phyloP scores from a whole-genome alignment of 2,888 invertebrate genomes.

The Eristalis pertinax region DNA sequence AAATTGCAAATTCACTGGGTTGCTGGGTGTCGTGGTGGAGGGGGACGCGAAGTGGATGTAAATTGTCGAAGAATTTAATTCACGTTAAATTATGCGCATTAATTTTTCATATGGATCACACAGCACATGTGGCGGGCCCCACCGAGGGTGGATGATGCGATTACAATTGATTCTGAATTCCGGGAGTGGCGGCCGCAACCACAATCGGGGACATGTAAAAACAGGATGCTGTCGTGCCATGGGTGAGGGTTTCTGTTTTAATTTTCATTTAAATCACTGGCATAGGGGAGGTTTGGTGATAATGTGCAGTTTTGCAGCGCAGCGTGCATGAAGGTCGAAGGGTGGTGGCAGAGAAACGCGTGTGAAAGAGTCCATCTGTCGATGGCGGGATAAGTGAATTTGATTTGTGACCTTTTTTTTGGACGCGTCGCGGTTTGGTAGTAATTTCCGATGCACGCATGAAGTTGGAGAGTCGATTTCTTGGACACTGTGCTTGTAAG shows the following conservation, averaged over 20 bases:
- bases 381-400: not conserved
- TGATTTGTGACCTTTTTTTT: not conserved
- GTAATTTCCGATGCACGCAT: no score
- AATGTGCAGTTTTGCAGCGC: not conserved
- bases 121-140: constrained; percentile 3
- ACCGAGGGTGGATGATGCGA: not conserved
- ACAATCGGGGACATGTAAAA: not conserved
- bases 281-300: not conserved
- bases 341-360: not conserved
- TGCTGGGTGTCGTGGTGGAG: no score
- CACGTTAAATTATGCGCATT: constrained; percentile 57
- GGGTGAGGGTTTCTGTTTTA: not conserved
- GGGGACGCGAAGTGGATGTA: not conserved
- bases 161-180: not conserved
- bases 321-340: not conserved
- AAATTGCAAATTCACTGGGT: not conserved
- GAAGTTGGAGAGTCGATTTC: no score
- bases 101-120: constrained; percentile 31
- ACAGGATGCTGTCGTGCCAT: not conserved
- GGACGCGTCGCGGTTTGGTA: not conserved
- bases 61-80: constrained; percentile 30
- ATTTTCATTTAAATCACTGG: not conserved
- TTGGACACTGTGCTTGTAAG: no score
- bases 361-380: not conserved
- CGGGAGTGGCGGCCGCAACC: not conserved